Evolutionary conservation across 1,140 invertebrate genomes (phyloP).

Genomic region (Drosophila neocordata): DNA sequence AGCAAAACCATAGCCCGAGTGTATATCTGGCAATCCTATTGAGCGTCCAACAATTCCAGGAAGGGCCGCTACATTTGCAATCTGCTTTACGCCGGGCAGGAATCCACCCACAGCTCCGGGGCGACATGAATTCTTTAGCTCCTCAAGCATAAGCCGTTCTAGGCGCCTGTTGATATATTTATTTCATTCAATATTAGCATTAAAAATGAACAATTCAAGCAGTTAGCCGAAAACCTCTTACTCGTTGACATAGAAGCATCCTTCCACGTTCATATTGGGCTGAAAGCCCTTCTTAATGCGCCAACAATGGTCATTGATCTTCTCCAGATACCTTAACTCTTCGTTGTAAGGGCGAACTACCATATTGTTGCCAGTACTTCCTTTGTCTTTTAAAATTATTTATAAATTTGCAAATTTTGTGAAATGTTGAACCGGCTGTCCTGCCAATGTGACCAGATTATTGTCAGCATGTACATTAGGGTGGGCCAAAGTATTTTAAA

Average conservation of each 20-base stretch:
- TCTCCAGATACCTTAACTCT: conserved; percentile 96
- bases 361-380: conserved; percentile 84
- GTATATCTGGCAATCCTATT: conserved; percentile 97
- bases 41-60: conserved; percentile 98
- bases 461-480: conserved; percentile 14
- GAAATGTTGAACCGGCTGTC: neutral
- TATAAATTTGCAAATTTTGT: conserved; percentile 6
- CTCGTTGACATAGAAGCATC: conserved; percentile 96
- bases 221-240: neutral
- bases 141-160: conserved; percentile 99
- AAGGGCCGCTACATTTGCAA: conserved; percentile 99
- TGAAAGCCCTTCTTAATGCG: conserved; percentile 99
- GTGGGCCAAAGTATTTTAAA: neutral
- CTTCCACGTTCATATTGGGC: conserved; percentile 99
- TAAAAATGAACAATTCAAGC: neutral
- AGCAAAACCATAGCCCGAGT: conserved; percentile 99
- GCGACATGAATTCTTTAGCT: conserved; percentile 94
- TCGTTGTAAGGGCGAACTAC: conserved; percentile 96
- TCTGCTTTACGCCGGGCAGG: conserved; percentile 99
- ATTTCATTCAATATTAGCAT: neutral
- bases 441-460: neutral
- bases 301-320: conserved; percentile 93
- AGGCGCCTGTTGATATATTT: conserved; percentile 86
- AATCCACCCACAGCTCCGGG: conserved; percentile 97
- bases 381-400: neutral